Base-by-base conservation (phyloP, 2,113 vertebrate species). In the Tringa solitaria region DNA sequence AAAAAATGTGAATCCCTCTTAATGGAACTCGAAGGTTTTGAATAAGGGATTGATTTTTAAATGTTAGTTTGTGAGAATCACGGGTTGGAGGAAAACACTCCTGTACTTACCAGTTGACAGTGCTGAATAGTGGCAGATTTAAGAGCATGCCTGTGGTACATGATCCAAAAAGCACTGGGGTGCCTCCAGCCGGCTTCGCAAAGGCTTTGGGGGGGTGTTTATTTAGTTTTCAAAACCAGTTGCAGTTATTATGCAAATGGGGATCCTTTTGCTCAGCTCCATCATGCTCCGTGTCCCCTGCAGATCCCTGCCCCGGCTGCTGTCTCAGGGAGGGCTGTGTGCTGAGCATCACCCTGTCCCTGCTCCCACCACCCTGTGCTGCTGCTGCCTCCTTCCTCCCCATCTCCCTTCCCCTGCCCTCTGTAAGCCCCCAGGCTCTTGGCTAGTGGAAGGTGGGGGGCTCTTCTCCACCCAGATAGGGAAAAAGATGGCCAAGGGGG, bases 401-500 rank as follows among this genome's bases (percentile, higher is more conserved):
- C 16, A 4, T 6, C 27, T 22, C 39, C 33, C 39, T 21, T 11
- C 20, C 26, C 56, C 32, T 16, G 32, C 6, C 14, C 51, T 27
- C 9, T 13, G 14, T 6, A 27, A 77, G 48, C 9, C 45, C 37
- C 53, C 3, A 17, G 45, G 67, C 33, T 37, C 30, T 10, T 18
- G 59, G 33, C 19, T 53, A 28, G 19, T 4, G 37, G 35, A 8
- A 10, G 16, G 10, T 12, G 37, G 60, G 21, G 12, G 32, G 6
- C 8, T 26, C 17, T 35, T 48, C 10, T 33, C 33, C 53, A n/a
- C 5, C 28, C 10, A 21, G 53, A 23, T 3, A 10, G 10, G 33
- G 30, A 6, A 21, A n/a, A 84, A 35, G 0, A 2, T 3, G 33
- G 19, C 15, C 0, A 0, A 20, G 59, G 7, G 30, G 39, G 22